Conservation (phyloP, 2,797 vertebrate species). For the Netta rufina region DNA sequence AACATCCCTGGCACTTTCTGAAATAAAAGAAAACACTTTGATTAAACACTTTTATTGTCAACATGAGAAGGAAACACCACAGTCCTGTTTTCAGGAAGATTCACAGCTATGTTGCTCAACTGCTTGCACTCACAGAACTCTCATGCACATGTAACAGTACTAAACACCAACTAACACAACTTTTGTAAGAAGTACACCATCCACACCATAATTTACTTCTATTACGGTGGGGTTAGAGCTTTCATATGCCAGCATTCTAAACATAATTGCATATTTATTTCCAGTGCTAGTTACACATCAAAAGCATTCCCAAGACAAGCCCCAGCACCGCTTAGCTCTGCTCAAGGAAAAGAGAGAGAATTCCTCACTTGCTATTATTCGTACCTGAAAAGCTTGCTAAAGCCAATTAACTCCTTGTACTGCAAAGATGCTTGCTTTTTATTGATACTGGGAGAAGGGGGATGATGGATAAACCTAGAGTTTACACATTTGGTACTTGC, state of each 20-base stretch:
- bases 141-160: not conserved
- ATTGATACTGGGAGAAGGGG: not conserved
- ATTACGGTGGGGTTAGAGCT: not conserved
- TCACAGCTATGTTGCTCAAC: not conserved
- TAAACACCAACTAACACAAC: not conserved
- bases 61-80: not conserved
- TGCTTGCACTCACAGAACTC: not conserved
- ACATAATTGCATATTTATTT: not conserved
- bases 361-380: not conserved
- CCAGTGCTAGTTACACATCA: not conserved
- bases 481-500: not conserved
- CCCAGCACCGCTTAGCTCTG: not conserved
- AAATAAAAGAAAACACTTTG: constrained; percentile 50
- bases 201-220: not conserved
- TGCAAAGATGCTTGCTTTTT: not conserved
- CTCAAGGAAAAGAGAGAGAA: not conserved
- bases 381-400: constrained; percentile 5
- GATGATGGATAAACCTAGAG: not conserved
- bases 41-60: not conserved
- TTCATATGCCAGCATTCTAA: not conserved
- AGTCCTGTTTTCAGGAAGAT: not conserved
- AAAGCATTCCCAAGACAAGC: constrained; percentile 25
- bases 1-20: constrained; percentile 93
- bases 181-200: not conserved
- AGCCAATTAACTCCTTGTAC: not conserved